A percentile compares a stretch with the other conserved stretches of the same genome.
These are phyloP conservation scores for Choristoneura rosaceana DNA, from an alignment of 2,888 invertebrate species.

Conservation along the genomic window DNA sequence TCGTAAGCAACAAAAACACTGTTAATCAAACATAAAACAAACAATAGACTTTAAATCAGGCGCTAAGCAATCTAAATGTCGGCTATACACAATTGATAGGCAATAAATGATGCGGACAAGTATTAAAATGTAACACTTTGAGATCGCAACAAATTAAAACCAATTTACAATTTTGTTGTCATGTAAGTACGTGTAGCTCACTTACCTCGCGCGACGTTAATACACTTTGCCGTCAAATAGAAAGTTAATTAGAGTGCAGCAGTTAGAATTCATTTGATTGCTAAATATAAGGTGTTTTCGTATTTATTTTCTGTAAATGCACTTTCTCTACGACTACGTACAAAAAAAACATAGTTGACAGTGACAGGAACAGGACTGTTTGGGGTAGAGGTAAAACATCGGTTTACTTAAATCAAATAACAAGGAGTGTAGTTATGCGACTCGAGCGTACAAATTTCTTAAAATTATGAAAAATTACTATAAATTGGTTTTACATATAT, in stretches of 20 bases:
- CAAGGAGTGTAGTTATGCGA: background rate
- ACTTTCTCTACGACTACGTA: constrained; percentile 34
- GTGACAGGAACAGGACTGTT: constrained; percentile 20
- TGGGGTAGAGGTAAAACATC: background rate
- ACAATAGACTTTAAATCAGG: background rate
- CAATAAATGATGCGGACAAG: constrained; percentile 33
- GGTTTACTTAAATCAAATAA: background rate
- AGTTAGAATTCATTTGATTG: constrained; percentile 38
- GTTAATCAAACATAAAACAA: background rate
- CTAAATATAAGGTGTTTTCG: constrained; percentile 38
- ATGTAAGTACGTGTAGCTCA: constrained; percentile 20
- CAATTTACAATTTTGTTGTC: background rate
- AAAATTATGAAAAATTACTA: background rate
- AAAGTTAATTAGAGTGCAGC: constrained; percentile 39
- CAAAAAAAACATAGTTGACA: constrained; percentile 35
- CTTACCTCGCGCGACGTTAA: constrained; percentile 31
- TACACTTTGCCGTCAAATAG: constrained; percentile 33
- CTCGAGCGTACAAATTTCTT: background rate
- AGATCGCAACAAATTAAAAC: constrained; percentile 17
- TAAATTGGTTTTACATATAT: no score
- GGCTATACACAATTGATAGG: constrained; percentile 21
- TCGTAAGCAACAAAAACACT: background rate
- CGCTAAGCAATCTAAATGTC: constrained; percentile 2
- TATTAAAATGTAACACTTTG: constrained; percentile 17
- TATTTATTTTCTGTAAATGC: constrained; percentile 35